phyloP scores from a whole-genome alignment of 1,140 invertebrate species.

The Triops longicaudatus region DNA sequence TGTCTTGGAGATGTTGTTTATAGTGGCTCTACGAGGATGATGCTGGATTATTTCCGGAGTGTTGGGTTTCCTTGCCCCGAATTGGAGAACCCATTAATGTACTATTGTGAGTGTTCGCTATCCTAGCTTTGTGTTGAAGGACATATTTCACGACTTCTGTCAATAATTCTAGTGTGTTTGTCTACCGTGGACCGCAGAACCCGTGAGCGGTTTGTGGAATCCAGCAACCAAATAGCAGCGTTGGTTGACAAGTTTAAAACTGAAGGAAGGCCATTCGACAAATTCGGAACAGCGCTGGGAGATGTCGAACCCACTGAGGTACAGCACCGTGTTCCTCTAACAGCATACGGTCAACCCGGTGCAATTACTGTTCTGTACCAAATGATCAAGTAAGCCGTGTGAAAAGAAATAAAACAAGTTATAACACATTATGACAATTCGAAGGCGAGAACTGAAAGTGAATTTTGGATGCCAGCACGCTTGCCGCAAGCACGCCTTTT shows the following conservation, averaged over 20 bases:
- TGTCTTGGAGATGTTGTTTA: conserved; percentile 86
- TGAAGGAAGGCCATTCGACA: conserved; percentile 59
- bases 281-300: conserved; percentile 43
- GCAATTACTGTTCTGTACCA: conserved; percentile 40
- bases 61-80: conserved; percentile 89
- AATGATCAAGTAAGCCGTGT: conserved; percentile 10
- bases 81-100: conserved; percentile 86
- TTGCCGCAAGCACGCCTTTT: conserved; percentile 60
- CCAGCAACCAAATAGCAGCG: conserved; percentile 82
- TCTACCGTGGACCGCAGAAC: conserved; percentile 83
- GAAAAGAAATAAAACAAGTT: conserved; percentile 9
- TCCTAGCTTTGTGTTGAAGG: neutral
- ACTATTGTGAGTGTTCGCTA: conserved; percentile 62
- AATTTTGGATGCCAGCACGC: conserved; percentile 65
- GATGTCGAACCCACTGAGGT: conserved; percentile 31
- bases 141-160: neutral
- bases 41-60: conserved; percentile 81
- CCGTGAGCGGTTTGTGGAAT: conserved; percentile 79
- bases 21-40: conserved; percentile 74
- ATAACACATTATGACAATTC: conserved; percentile 33
- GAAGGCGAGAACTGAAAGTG: conserved; percentile 60
- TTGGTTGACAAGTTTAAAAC: conserved; percentile 83
- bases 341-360: conserved; percentile 60
- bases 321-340: conserved; percentile 52
- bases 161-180: conserved; percentile 57